Evolutionary conservation across 1,140 invertebrate genomes (phyloP).

Genomic region (Pogonomyrmex californicus): DNA sequence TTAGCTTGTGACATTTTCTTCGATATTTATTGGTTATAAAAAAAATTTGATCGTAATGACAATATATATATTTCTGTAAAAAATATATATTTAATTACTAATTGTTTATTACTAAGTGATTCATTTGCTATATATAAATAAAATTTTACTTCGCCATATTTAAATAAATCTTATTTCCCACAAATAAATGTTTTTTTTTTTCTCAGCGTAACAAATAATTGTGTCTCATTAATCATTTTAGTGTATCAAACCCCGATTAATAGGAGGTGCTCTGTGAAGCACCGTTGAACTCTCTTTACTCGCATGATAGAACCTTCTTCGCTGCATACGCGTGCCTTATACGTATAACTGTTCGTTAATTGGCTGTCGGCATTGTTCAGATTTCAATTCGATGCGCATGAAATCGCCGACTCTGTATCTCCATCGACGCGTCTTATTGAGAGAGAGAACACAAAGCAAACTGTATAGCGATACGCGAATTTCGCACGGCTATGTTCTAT

Average conservation of each 20-base stretch:
- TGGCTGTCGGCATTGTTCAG: slow-evolving; percentile 47
- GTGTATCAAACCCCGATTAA: background rate
- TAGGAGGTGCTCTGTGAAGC: background rate
- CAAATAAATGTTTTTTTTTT: background rate
- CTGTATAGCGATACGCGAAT: slow-evolving; percentile 55
- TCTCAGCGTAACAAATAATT: background rate
- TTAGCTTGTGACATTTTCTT: too few relatives aligned
- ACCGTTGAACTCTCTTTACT: background rate
- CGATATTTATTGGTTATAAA: too few relatives aligned
- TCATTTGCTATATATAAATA: too few relatives aligned
- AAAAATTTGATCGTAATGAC: too few relatives aligned
- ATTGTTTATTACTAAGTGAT: too few relatives aligned
- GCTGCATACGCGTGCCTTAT: too few relatives aligned
- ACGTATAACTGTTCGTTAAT: slow-evolving; percentile 23
- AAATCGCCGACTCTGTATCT: slow-evolving; percentile 55
- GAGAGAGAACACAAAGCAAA: slow-evolving; percentile 57
- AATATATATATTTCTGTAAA: too few relatives aligned
- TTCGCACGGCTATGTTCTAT: slow-evolving; percentile 61
- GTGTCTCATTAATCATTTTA: background rate
- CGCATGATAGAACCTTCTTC: background rate
- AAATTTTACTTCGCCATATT: too few relatives aligned
- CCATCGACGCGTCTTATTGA: slow-evolving; percentile 60
- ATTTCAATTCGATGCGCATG: slow-evolving; percentile 63
- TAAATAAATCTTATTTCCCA: too few relatives aligned
- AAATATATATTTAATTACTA: too few relatives aligned